A percentile compares a stretch with the other conserved stretches of the same genome.
phyloP scores from a whole-genome alignment of 2,113 vertebrate species.

The Centropus bengalensis region DNA sequence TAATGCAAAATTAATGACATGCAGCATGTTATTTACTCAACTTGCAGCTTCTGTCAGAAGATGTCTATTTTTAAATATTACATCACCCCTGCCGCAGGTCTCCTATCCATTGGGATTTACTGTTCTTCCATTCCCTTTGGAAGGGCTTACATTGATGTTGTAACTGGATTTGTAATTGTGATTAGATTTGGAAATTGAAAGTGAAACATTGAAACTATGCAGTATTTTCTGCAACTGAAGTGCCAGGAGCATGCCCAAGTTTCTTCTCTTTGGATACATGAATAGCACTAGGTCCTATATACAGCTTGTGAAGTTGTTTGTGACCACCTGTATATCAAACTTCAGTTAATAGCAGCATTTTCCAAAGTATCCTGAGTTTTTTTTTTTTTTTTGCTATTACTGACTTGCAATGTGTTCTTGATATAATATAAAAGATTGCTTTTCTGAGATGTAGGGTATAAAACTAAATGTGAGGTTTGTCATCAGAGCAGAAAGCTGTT shows the following conservation, averaged over 20 bases:
- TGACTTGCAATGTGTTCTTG: background rate
- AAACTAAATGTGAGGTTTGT: background rate
- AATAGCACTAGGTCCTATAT: background rate
- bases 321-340: background rate
- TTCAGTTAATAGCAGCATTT: constrained; percentile 10
- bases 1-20: constrained; percentile 66
- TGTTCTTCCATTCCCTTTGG: constrained; percentile 72
- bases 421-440: background rate
- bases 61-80: constrained; percentile 79
- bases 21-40: constrained; percentile 72
- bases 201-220: constrained; percentile 36
- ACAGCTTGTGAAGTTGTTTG: constrained; percentile 9
- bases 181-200: constrained; percentile 69
- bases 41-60: constrained; percentile 74
- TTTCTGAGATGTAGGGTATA: background rate
- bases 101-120: constrained; percentile 74
- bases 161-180: constrained; percentile 70
- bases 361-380: background rate
- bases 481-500: background rate
- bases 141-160: constrained; percentile 69
- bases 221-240: constrained; percentile 54
- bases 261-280: background rate
- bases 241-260: constrained; percentile 46
- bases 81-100: constrained; percentile 78
- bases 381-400: constrained; percentile 3